Conservation (phyloP, 2,797 vertebrate genomes). For the Lateolabrax maculatus region DNA sequence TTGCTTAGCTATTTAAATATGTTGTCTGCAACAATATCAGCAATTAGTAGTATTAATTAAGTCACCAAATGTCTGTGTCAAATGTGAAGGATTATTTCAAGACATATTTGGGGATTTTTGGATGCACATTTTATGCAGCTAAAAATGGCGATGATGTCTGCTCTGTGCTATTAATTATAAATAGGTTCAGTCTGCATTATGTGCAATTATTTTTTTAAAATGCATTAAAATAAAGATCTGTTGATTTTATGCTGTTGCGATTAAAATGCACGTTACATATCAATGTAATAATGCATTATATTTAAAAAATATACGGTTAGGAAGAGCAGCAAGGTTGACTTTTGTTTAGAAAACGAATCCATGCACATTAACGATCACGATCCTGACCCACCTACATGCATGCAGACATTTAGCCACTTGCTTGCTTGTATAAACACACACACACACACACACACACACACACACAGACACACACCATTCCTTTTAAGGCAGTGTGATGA, state of each 20-base stretch:
- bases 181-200: not conserved
- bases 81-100: not conserved
- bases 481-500: slow-evolving; percentile 78
- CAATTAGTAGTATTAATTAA: not conserved
- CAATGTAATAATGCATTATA: not conserved
- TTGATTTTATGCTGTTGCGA: not conserved
- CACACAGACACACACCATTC: slow-evolving; percentile 54
- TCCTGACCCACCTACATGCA: slow-evolving; percentile 25
- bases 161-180: not conserved
- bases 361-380: not conserved
- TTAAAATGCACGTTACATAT: not conserved
- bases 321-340: not conserved
- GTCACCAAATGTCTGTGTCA: not conserved
- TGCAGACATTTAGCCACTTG: slow-evolving; percentile 31
- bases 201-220: not conserved
- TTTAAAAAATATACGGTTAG: not conserved
- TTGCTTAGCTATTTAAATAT: slow-evolving; percentile 3
- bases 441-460: slow-evolving; percentile 16
- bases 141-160: not conserved
- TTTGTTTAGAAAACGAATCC: slow-evolving; percentile 16
- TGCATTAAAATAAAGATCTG: not conserved
- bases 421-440: slow-evolving; percentile 22
- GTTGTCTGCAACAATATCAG: not conserved
- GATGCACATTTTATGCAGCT: not conserved
- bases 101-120: not conserved